Evolutionary conservation across 92 coral and sea anemone species (phyloP).

Genomic region (Parazoanthus atlanticus): DNA sequence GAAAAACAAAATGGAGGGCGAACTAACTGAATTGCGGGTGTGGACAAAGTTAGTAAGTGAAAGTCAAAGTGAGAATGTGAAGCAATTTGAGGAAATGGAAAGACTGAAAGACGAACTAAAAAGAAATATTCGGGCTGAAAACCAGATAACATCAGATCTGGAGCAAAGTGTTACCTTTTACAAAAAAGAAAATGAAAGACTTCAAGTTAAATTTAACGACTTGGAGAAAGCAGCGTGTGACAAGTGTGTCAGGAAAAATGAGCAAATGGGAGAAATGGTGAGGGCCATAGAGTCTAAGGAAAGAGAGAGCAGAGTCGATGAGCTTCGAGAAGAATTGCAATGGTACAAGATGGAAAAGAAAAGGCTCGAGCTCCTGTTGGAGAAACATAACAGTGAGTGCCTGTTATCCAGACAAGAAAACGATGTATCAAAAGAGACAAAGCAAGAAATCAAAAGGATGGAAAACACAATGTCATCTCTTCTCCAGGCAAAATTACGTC

Average conservation of each 20-base stretch:
- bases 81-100: conserved; percentile 18
- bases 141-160: neutral
- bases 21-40: neutral
- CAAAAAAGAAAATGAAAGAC: conserved; percentile 39
- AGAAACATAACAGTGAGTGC: neutral
- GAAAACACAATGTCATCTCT: conserved; percentile 34
- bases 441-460: conserved; percentile 1
- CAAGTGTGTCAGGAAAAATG: neutral
- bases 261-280: neutral
- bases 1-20: conserved; percentile 50
- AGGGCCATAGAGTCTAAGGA: neutral
- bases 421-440: neutral
- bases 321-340: conserved; percentile 23
- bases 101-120: conserved; percentile 21
- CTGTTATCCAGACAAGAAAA: neutral
- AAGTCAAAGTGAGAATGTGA: conserved; percentile 17
- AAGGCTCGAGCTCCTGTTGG: conserved; percentile 28
- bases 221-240: conserved; percentile 5
- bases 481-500: conserved; percentile 68
- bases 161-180: conserved; percentile 30
- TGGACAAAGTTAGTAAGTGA: conserved; percentile 31
- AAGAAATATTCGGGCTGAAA: conserved; percentile 2
- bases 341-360: conserved; percentile 45
- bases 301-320: conserved; percentile 32
- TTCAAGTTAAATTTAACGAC: conserved; percentile 27